Conservation (phyloP, 2,113 vertebrate species). For the Argyrosomus japonicus region DNA sequence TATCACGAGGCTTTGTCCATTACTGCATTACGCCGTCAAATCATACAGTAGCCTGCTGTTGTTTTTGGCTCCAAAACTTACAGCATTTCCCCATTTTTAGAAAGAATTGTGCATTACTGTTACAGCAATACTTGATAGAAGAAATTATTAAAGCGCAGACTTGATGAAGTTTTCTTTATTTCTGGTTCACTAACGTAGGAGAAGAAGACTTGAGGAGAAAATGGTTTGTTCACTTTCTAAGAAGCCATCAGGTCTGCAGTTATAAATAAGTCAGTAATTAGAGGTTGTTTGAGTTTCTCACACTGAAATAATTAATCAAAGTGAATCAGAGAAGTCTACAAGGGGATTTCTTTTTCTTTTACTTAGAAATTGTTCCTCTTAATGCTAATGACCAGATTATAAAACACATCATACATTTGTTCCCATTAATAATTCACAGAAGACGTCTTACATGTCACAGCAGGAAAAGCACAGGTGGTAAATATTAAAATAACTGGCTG, state of each 20-base stretch:
- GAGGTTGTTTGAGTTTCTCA: slow-evolving; percentile 6
- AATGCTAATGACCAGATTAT: neutral
- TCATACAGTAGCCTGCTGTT: too few relatives aligned
- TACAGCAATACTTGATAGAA: too few relatives aligned
- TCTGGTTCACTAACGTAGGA: neutral
- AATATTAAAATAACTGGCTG: neutral
- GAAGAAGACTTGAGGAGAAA: neutral
- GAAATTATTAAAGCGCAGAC: neutral
- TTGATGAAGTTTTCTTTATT: too few relatives aligned
- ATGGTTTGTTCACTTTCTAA: neutral
- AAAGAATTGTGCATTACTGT: too few relatives aligned
- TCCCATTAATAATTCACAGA: neutral
- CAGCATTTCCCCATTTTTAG: too few relatives aligned
- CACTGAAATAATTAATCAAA: slow-evolving; percentile 16
- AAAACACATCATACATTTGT: neutral
- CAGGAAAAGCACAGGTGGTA: neutral
- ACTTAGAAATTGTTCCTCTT: neutral
- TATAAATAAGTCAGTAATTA: slow-evolving; percentile 2
- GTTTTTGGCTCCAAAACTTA: too few relatives aligned
- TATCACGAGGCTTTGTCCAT: too few relatives aligned
- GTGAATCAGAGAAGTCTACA: neutral
- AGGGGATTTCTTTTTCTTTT: neutral
- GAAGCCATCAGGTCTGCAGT: neutral
- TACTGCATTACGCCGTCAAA: too few relatives aligned
- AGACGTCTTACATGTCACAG: neutral